These are phyloP conservation scores for Notodonta ziczac DNA, from an alignment of 2,888 invertebrate genomes.

Conservation along the genomic window DNA sequence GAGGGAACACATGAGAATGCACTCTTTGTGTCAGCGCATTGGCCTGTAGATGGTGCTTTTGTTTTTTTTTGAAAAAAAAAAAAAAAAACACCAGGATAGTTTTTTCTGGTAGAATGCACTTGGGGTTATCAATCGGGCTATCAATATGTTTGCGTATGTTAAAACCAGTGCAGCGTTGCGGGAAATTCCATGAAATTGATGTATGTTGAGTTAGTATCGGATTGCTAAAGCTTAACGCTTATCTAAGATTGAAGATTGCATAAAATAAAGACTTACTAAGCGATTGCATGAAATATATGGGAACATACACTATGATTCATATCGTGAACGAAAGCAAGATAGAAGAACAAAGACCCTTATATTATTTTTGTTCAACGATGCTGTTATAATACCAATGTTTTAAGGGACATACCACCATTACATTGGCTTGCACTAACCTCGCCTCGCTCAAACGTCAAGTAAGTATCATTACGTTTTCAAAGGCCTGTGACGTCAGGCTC, in stretches of 20 bases:
- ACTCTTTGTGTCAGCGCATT: slow-evolving; percentile 58
- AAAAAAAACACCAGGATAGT: slow-evolving; percentile 27
- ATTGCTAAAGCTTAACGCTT: too few relatives aligned
- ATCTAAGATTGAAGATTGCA: not conserved
- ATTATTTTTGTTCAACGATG: too few relatives aligned
- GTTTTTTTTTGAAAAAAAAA: slow-evolving; percentile 37
- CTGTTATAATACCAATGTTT: too few relatives aligned
- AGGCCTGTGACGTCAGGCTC: not conserved
- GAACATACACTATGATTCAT: too few relatives aligned
- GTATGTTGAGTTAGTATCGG: too few relatives aligned
- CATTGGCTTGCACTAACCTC: slow-evolving; percentile 1
- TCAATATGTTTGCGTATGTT: too few relatives aligned
- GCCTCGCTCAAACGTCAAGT: not conserved
- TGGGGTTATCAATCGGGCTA: not conserved
- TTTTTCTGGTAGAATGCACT: slow-evolving; percentile 12
- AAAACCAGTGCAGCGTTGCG: not conserved
- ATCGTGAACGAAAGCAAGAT: too few relatives aligned
- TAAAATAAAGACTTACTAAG: not conserved
- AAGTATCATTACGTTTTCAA: not conserved
- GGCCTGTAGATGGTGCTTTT: slow-evolving; percentile 52
- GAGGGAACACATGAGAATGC: slow-evolving; percentile 51
- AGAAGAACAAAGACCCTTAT: too few relatives aligned
- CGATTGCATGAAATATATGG: not conserved
- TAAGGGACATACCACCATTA: not conserved
- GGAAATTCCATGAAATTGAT: not conserved